Evolutionary conservation across 2,888 invertebrate species (phyloP), one percentile per base, ranked within the genome.

Genomic region (Atethmia centrago): DNA sequence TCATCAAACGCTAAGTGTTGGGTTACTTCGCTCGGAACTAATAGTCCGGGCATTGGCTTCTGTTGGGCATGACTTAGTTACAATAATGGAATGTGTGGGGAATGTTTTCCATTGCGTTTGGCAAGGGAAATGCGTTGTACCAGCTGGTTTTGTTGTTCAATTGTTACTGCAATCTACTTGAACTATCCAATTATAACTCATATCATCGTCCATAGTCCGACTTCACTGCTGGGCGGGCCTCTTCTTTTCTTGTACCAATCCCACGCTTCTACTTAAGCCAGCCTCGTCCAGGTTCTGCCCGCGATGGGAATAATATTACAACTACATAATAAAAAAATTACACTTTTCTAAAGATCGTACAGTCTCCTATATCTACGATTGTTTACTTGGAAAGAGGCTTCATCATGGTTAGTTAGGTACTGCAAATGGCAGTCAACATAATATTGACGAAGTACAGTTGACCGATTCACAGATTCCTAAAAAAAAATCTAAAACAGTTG

Each of bases 1-100:
- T 84, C 81, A 84, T 87, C 87, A 84, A 76, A 62, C 53, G 63
- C 55, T 51, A 53, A 79, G 85, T 80, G 80, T 85, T 68, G 75
- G 55, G 80, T 85, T 87, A 79, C 85, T 64, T 72, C 74, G 71
- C 55, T 81, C 36, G 75, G 77, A 77, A 85, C 80, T 80, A 85
- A 82, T 80, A 75, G 84, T 64, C 2, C 70, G 83, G 81, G 51
- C 81, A 47, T 79, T 81, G 83, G 56, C 81, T 83, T 73, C 69
- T 79, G 72, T 64, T 67, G 47, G 47, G 77, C 82, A 53, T 58
- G 79, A 62, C 69, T 79, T 79, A 25, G 36, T 63, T 76, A 75
- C 56, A 55, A 63, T 70, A 59, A 62, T 42, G 78, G 78, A 79
- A 79, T 79, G 77, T 53, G 65, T 77, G 42, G 49, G 42, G 69